These are phyloP conservation scores for Globicephala melas DNA, from an alignment of 2,113 vertebrate genomes.

Conservation along the genomic window DNA sequence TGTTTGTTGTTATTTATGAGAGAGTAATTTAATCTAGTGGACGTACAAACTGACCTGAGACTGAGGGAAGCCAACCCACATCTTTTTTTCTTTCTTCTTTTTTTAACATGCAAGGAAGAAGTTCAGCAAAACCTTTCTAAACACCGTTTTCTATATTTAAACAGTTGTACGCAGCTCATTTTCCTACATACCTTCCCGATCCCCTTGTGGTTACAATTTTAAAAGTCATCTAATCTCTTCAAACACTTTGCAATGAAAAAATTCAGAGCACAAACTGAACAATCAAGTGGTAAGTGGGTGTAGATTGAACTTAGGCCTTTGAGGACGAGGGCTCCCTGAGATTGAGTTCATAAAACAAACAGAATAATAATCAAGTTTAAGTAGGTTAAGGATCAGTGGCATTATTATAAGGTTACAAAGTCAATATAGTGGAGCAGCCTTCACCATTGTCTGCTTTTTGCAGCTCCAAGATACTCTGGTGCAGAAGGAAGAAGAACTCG, in stretches of 20 bases:
- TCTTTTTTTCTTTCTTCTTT: neutral
- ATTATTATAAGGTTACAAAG: conserved; percentile 79
- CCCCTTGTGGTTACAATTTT: conserved; percentile 50
- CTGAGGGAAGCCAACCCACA: neutral
- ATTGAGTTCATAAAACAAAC: conserved; percentile 77
- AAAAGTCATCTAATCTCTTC: conserved; percentile 70
- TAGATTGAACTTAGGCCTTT: conserved; percentile 50
- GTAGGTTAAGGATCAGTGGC: conserved; percentile 55
- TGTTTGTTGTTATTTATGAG: neutral
- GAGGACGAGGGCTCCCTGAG: conserved; percentile 56
- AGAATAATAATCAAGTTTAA: conserved; percentile 68
- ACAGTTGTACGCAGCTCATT: conserved; percentile 50
- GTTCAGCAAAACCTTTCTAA: neutral
- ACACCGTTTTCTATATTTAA: conserved; percentile 58
- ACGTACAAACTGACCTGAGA: neutral
- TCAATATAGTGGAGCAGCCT: conserved; percentile 68
- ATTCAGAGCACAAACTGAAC: conserved; percentile 73
- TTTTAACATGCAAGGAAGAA: neutral
- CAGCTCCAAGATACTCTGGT: conserved; percentile 95
- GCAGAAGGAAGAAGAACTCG: conserved; percentile 96
- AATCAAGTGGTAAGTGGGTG: conserved; percentile 47
- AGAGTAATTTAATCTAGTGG: neutral
- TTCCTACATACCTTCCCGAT: conserved; percentile 47
- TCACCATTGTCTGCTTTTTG: conserved; percentile 73
- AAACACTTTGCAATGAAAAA: conserved; percentile 64